Evolutionary conservation across 2,797 vertebrate species (phyloP), one percentile per base, ranked within the genome.

Genomic region (Macrochelys suwanniensis): DNA sequence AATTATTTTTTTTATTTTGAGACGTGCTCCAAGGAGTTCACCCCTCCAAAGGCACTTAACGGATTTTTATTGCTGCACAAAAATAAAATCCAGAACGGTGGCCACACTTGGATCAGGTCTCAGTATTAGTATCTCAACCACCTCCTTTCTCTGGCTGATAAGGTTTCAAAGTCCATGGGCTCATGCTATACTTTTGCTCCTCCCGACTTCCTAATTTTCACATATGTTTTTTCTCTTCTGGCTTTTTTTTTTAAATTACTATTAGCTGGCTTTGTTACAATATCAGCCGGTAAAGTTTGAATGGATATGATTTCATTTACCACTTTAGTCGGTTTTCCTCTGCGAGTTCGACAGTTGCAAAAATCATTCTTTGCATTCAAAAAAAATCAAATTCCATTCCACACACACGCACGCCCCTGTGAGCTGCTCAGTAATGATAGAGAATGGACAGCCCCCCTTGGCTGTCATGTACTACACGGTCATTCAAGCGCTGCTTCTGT

Each of bases 401-500:
- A 6, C 53, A 28, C 77, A 25, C 31, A 28, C 45, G 47, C 80
- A 33, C 15, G 68, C 49, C 26, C 53, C 65, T 3, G 59, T 28
- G 76, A 74, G 81, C n/a, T 28, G 7, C 74, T 90, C 2, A 15
- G 11, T 33, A 68, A 47, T 21, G 13, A 17, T 53, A 49, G 45
- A 49, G 56, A 59, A 93, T 87, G 91, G 91, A 92, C 82, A 2
- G 95, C 91, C 86, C 89, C 25, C 94, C 56, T 89, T n/a, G 47
- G 91, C 92, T 92, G 95, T 93, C 87, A 94, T 88, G 80, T 90
- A 12, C 93, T 74, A 84, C 95, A 94, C 95, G 90, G 92, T 96
- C 96, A 96, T 95, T 96, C 94, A 96, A 97, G 96, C 95, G 84
- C 95, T 31, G 86, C 96, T 97, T 97, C 95, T 97, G 96, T 96